Base-by-base conservation (phyloP, 2,113 vertebrate genomes). In the Ailuropoda melanoleuca region DNA sequence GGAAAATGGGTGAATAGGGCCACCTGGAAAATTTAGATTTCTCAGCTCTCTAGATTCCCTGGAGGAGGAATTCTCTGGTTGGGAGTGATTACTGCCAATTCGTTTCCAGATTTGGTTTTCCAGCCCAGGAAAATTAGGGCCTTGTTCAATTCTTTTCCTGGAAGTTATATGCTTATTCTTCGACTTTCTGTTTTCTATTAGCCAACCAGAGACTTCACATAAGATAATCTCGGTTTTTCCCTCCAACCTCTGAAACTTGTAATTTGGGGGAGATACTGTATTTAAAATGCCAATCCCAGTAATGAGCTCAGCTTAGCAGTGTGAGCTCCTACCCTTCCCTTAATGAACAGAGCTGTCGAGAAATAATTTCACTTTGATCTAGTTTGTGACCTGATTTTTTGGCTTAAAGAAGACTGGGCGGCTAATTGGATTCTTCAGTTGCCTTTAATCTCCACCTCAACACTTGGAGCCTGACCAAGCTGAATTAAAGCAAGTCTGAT, bases 361-460 rank as follows among this genome's bases (percentile, higher is more conserved):
- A 98, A 98, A 98, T 98, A 62, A 98, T 98, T 98, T 74, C 88
- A 97, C 98, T 99, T 99, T 99, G 98, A 99, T 99, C 98, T 99
- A 17, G 0, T 96, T 95, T 93, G 97, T 98, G 98, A 98, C 98
- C 97, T 98, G 98, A 98, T 96, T 98, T 97, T 98, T 98, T 98
- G 98, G 92, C 97, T 98, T 96, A 98, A 97, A 98, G 98, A 98
- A 97, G 92, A 93, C 96, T 98, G 97, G 97, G 88, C 97, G 90
- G 97, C 97, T 99, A 99, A 99, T 99, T 99, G 98, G 98, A 95
- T 98, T 97, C 97, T 0, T 0, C 97, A 94, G 97, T 98, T 98
- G 97, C 98, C 98, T 99, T 99, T 99, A 99, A 99, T 98, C 98
- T 99, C 97, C 95, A 98, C 95, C 98, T 97, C 96, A 97, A 97